A percentile compares a stretch with the other conserved stretches of the same genome.
phyloP scores from a whole-genome alignment of 2,113 vertebrate species.

The Podiceps cristatus region DNA sequence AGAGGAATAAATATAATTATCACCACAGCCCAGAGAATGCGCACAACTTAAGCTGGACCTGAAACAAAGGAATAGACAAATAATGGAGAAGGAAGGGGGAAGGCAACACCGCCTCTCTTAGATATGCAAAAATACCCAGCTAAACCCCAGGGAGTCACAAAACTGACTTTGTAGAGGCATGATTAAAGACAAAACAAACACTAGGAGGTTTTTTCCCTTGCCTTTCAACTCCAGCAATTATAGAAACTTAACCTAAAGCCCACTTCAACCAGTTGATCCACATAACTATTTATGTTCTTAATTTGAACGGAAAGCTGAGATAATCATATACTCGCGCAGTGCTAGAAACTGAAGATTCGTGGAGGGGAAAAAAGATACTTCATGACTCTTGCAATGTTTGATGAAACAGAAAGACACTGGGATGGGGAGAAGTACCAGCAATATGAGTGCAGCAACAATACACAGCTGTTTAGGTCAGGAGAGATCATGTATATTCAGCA shows the following conservation, averaged over 20 bases:
- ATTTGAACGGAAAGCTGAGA: not conserved
- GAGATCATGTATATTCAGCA: not conserved
- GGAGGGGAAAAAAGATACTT: not conserved
- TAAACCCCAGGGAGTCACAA: constrained; percentile 40
- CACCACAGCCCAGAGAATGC: not conserved
- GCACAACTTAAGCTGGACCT: constrained; percentile 18
- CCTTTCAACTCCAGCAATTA: constrained; percentile 55
- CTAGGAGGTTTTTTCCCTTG: not conserved
- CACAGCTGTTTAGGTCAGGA: not conserved
- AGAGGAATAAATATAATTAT: constrained; percentile 36
- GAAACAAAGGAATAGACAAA: constrained; percentile 38
- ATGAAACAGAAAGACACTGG: not conserved
- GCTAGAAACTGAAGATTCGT: not conserved
- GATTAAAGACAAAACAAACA: constrained; percentile 66
- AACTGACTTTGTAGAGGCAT: constrained; percentile 11
- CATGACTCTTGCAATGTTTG: not conserved
- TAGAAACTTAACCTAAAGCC: constrained; percentile 39
- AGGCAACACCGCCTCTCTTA: not conserved
- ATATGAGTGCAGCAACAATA: not conserved
- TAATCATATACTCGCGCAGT: not conserved
- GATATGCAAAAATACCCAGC: constrained; percentile 44
- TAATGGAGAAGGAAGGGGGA: not conserved
- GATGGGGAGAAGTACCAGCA: not conserved
- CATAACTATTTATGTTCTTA: not conserved
- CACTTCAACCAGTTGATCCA: not conserved